Evolutionary conservation across 2,113 vertebrate species (phyloP), one percentile per base, ranked within the genome.

Genomic region (Bagarius yarrelli): DNA sequence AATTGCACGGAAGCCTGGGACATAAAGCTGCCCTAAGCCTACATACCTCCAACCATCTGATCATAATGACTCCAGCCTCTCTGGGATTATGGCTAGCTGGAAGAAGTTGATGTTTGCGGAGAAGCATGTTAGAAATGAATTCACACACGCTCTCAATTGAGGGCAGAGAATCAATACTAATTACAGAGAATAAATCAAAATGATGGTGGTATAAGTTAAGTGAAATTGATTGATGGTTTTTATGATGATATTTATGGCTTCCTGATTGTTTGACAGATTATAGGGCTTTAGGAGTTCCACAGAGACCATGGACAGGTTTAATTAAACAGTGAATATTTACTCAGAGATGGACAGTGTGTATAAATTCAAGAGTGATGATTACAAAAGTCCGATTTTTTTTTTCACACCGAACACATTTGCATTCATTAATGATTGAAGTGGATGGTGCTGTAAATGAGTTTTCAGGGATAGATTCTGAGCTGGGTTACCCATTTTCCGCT

Each of bases 1-100:
- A 60, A 30, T 18, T 27, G 23, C 25, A 47, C 16, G 21, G 21
- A 63, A 50, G 18, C 34, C 32, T 23, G 32, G 34, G 73, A 63
- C 36, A 71, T 77, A 69, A 82, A 84, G 64, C 59, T 18, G 27
- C 50, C 5, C 12, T 16, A 59, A 30, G 79, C 77, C 40, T 61
- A 30, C 64, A 67, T 69, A 50, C 57, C 53, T 80, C 34, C 30
- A 82, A 60, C 36, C 72, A 80, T 66, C 77, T 19, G 4, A 32
- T 67, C 59, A 64, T 44, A 66, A 74, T 53, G 15, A 21, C 55
- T 34, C 6, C 12, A 72, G 79, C 12, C 19, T 83, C 60, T 71
- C 56, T 66, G 60, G 63, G 72, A 81, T 71, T 44, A 44, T 66
- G 53, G 52, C n/a, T 5, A 30, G 64, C 23, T 60, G 52, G 16